These are phyloP conservation scores for Drosophila dunni DNA, from an alignment of 1,140 invertebrate genomes.

Conservation along the genomic window DNA sequence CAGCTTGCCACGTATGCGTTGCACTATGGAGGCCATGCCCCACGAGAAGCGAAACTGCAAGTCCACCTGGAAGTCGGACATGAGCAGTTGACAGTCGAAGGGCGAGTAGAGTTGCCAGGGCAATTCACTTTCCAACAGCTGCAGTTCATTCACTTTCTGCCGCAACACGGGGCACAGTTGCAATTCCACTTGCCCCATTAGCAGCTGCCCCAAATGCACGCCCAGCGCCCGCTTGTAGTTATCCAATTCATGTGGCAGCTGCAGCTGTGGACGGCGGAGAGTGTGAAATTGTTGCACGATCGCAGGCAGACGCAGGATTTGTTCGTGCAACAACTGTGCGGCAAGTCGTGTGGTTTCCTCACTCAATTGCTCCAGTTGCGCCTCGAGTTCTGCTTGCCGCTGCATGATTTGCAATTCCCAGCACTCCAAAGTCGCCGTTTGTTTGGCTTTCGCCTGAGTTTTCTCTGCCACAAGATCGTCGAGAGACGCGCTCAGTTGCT, in stretches of 20 bases:
- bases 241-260: constrained; percentile 88
- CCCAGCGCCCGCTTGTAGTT: constrained; percentile 98
- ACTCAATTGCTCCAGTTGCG: constrained; percentile 95
- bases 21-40: constrained; percentile 93
- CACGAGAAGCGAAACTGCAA: constrained; percentile 96
- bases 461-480: constrained; percentile 77
- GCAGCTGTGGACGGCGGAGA: constrained; percentile 94
- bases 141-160: constrained; percentile 92
- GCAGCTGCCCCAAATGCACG: constrained; percentile 93
- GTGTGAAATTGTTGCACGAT: constrained; percentile 95
- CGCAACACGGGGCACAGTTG: constrained; percentile 93
- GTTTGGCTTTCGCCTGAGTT: not conserved
- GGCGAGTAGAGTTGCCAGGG: constrained; percentile 96
- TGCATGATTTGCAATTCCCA: constrained; percentile 92
- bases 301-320: constrained; percentile 94
- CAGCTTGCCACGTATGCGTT: constrained; percentile 89
- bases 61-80: constrained; percentile 98
- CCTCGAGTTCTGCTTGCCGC: constrained; percentile 94
- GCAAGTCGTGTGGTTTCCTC: constrained; percentile 95
- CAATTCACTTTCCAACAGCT: constrained; percentile 89
- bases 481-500: constrained; percentile 89
- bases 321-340: constrained; percentile 96
- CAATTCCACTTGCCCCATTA: constrained; percentile 93
- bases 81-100: constrained; percentile 96
- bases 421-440: constrained; percentile 20